Base-by-base conservation (phyloP, 1,140 invertebrate species). In the Lethocerus indicus region DNA sequence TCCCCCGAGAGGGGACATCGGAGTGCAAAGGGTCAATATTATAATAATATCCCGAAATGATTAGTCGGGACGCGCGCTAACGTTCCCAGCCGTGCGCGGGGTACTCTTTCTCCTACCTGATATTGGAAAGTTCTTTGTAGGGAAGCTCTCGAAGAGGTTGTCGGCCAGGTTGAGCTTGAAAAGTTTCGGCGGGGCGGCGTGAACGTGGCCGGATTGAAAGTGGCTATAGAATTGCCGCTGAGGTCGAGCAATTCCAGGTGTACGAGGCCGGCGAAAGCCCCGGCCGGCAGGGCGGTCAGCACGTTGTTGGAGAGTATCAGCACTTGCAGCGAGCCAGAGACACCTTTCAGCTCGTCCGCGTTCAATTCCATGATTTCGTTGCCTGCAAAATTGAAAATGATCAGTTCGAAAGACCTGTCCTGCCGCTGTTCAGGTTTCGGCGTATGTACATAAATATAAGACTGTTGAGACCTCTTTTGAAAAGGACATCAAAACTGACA, bases 121-220 rank as follows among this genome's bases (percentile, higher is more conserved):
- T 65, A 0, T 76, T 74, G 0, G 79, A 72, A 41, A 90, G 56
- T 50, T 85, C 80, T 56, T 77, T 72, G 56, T 88, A 0, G 87
- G 87, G 52, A 92, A 81, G 40, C 73, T 70, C 3, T 70, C 72
- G n/a, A 92, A 68, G 56, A 85, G 79, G 63, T 92, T 91, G 54
- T 87, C 81, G 16, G 74, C 74, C n/a, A 85, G 62, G 53, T 70
- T 61, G 1, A 75, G 68, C 59, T 78, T 73, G n/a, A 70, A 71
- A 39, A 92, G 60, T 47, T 74, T 73, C 14, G 70, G 73, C 73
- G 86, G 83, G 7, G 81, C 81, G 81, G 77, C 37, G 79, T 69
- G 62, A 87, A 82, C 1, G 84, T 79, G 21, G 76, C 78, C 2
- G 75, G 67, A 59, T 85, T 79, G 46, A 88, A 78, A 51, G 81